These are phyloP conservation scores for Chaetorhynchus papuensis DNA, from an alignment of 2,113 vertebrate species.

Conservation along the genomic window DNA sequence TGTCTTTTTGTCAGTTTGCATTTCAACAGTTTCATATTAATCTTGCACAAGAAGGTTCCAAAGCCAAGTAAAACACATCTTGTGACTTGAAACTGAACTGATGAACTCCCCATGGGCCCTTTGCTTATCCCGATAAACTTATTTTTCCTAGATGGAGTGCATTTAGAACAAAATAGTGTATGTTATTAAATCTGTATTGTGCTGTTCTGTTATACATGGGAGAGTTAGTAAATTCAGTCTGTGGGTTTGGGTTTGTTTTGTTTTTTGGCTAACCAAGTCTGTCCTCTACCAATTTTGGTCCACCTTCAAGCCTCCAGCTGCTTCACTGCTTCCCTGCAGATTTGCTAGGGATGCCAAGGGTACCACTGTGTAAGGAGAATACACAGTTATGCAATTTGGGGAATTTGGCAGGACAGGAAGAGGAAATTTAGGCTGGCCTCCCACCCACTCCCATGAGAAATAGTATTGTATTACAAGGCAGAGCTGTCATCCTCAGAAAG, in stretches of 20 bases:
- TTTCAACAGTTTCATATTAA: constrained; percentile 59
- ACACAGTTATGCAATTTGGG: constrained; percentile 56
- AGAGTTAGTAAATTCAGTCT: constrained; percentile 61
- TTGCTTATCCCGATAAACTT: constrained; percentile 59
- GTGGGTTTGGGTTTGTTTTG: constrained; percentile 35
- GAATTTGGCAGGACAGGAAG: constrained; percentile 54
- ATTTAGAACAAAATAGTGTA: constrained; percentile 56
- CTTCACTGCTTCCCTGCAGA: constrained; percentile 46
- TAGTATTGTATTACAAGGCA: constrained; percentile 29
- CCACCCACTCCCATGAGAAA: constrained; percentile 49
- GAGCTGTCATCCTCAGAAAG: constrained; percentile 24
- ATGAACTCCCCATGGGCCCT: constrained; percentile 60
- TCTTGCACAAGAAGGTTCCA: constrained; percentile 56
- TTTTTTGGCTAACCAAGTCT: constrained; percentile 34
- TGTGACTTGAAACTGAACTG: constrained; percentile 67
- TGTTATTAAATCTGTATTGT: constrained; percentile 62
- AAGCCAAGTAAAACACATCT: constrained; percentile 71
- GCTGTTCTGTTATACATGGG: constrained; percentile 58
- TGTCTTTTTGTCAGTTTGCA: constrained; percentile 43
- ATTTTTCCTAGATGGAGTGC: constrained; percentile 60
- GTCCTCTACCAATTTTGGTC: constrained; percentile 37
- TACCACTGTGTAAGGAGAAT: constrained; percentile 62
- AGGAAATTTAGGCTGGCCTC: constrained; percentile 50
- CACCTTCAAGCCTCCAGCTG: constrained; percentile 50
- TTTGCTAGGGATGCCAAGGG: constrained; percentile 46